Evolutionary conservation across 2,113 vertebrate species (phyloP).

Genomic region (Indicator maculatus): DNA sequence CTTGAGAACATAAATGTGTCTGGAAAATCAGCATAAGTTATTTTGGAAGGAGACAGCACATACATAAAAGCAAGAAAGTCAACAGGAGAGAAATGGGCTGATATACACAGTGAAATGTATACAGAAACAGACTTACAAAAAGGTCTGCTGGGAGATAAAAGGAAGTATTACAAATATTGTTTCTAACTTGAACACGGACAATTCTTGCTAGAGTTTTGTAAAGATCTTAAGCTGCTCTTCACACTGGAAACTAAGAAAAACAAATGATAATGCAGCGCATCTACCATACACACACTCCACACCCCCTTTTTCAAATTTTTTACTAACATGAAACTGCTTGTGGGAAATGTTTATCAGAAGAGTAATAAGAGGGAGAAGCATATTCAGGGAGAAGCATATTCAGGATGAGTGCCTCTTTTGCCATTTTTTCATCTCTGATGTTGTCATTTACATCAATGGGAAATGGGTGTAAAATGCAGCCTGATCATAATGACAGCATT

Average conservation of each 20-base stretch:
- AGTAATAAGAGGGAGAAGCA: background rate
- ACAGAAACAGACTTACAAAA: slow-evolving; percentile 43
- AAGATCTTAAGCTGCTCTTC: background rate
- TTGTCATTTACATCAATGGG: background rate
- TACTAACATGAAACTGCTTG: background rate
- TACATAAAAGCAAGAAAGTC: slow-evolving; percentile 69
- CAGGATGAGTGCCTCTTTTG: background rate
- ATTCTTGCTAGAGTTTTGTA: slow-evolving; percentile 5
- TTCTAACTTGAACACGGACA: background rate
- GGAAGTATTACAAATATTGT: slow-evolving; percentile 44
- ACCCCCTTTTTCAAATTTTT: background rate
- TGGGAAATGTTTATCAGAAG: background rate
- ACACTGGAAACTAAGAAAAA: background rate
- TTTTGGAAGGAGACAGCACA: slow-evolving; percentile 73
- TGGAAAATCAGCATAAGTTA: slow-evolving; percentile 79
- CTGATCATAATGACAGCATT: background rate
- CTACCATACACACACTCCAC: background rate
- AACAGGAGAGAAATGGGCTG: slow-evolving; percentile 24
- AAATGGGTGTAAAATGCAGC: background rate
- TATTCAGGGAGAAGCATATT: background rate
- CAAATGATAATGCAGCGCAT: background rate
- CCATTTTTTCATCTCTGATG: background rate
- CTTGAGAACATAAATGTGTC: slow-evolving; percentile 79
- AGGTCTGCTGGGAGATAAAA: slow-evolving; percentile 66
- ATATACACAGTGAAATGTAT: slow-evolving; percentile 56